Evolutionary conservation across 2,888 invertebrate genomes (phyloP), one percentile per base, ranked within the genome.

Genomic region (Dromius quadrimaculatus): DNA sequence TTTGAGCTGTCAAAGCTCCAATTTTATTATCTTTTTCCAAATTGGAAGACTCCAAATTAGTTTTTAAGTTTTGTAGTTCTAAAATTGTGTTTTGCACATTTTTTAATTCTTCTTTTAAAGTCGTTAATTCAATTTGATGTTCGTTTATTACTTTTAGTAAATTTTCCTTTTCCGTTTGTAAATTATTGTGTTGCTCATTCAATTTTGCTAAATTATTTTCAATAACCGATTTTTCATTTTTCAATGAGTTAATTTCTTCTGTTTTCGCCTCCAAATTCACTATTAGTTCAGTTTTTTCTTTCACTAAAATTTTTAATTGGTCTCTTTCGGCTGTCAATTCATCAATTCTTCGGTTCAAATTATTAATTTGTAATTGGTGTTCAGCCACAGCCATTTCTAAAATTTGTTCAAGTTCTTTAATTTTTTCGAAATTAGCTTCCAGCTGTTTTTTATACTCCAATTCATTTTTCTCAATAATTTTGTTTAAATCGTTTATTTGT

Each of bases 181-280:
- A 50, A 20, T 57, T 81, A 74, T 83, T 83, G 63, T 85, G 77
- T 76, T 87, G 85, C 41, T 82, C 76, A 43, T 83, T 81, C 77
- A 84, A 82, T 74, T 84, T 83, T 72, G 84, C 79, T 68, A 85
- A 77, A 73, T 84, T 79, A 75, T 84, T 84, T 77, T 85, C 36
- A n/a, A 68, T 64, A 19, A n/a, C 17, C 2, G 11, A 2, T 6
- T 32, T 61, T 19, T 17, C 9, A 20, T 36, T 20, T 65, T 41
- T 13, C 9, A 62, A 36, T 11, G 71, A 71, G 38, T 74, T 66
- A 2, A 77, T 65, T 20, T 74, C 72, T 61, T 75, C 72, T 6
- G 73, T 69, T 5, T 73, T 22, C 9, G 69, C 32, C 72, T 76
- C 74, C 6, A 63, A 47, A 62, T 76, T 75, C 34, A 74, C 74